Percentiles rank a stretch among this genome's conserved stretches.
Evolutionary conservation across 2,797 vertebrate species (phyloP).

Genomic region (Chaenodraco wilsoni): DNA sequence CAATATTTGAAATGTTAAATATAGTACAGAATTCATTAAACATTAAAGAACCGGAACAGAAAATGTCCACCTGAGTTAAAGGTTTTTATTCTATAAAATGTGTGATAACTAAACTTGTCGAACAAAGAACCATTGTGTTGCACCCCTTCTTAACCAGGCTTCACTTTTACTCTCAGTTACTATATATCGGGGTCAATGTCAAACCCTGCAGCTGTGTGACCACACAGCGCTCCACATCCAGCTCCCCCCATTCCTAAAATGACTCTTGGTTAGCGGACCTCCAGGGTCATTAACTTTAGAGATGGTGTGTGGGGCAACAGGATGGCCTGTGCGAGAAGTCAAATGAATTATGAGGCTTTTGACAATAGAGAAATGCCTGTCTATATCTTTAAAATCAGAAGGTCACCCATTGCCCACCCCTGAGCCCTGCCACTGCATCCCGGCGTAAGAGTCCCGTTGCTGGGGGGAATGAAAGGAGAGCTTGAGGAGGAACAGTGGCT

Average conservation of each 20-base stretch:
- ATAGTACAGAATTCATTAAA: neutral
- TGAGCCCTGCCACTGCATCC: conserved; percentile 57
- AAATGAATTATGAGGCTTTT: conserved; percentile 66
- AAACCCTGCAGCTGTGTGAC: conserved; percentile 71
- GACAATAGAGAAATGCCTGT: conserved; percentile 74
- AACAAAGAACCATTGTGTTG: conserved; percentile 63
- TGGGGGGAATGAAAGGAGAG: conserved; percentile 79
- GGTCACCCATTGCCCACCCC: conserved; percentile 74
- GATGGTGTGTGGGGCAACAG: conserved; percentile 49
- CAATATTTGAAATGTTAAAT: neutral
- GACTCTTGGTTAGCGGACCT: conserved; percentile 73
- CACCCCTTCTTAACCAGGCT: conserved; percentile 70
- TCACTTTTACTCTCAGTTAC: conserved; percentile 64
- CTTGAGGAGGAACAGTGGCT: conserved; percentile 82
- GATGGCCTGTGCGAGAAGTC: conserved; percentile 50
- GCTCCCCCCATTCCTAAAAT: conserved; percentile 48
- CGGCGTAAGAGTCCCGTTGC: conserved; percentile 54
- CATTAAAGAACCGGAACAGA: conserved; percentile 5
- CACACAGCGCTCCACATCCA: conserved; percentile 39
- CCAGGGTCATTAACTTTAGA: conserved; percentile 66
- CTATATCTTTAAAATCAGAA: conserved; percentile 86
- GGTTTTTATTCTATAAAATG: neutral
- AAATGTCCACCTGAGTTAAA: conserved; percentile 8
- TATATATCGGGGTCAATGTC: conserved; percentile 69
- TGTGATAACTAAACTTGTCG: conserved; percentile 41